Base-by-base conservation (phyloP, 2,797 vertebrate species). In the Lophius americanus region DNA sequence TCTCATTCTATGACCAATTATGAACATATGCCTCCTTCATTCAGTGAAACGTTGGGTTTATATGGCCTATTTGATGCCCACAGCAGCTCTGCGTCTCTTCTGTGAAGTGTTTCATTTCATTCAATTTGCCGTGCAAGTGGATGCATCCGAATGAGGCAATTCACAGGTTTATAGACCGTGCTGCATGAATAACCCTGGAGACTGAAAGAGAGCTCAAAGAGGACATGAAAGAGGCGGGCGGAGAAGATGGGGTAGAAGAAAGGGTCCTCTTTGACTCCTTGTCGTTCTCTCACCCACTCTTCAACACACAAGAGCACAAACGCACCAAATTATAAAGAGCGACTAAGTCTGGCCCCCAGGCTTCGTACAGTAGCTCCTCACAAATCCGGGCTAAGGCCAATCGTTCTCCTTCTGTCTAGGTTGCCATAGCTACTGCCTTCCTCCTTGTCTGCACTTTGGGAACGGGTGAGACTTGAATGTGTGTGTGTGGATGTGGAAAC, bases 371-470 rank as follows among this genome's bases (percentile, higher is more conserved):
- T 74, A 73, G 79, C 79, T 86, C 79, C 77, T 82, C 80, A 88
- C 85, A 90, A 86, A 91, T 88, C 81, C 80, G 79, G 84, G 78
- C 80, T 73, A 81, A 72, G 76, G 71, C 89, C 87, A 91, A 92
- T 91, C 84, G 82, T 73, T 83, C 80, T 72, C 80, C 83, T 79
- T 83, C 75, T 75, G 63, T 80, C 75, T 38, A 33, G 68, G 93
- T 94, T 92, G 82, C 92, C 91, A 93, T 93, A 85, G 92, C 72
- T 87, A 93, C 91, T 52, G 79, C 75, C 87, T 88, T 86, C 85
- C 86, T 88, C 79, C 78, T 58, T 75, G 69, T 68, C 85, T 77
- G 73, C 78, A 83, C 78, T 90, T 88, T 70, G 61, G 81, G 79
- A 88, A 23, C 75, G 83, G 81, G 79, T 87, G 84, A 76, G 84